phyloP scores from a whole-genome alignment of 2,888 invertebrate genomes.

The Galerucella pusilla region DNA sequence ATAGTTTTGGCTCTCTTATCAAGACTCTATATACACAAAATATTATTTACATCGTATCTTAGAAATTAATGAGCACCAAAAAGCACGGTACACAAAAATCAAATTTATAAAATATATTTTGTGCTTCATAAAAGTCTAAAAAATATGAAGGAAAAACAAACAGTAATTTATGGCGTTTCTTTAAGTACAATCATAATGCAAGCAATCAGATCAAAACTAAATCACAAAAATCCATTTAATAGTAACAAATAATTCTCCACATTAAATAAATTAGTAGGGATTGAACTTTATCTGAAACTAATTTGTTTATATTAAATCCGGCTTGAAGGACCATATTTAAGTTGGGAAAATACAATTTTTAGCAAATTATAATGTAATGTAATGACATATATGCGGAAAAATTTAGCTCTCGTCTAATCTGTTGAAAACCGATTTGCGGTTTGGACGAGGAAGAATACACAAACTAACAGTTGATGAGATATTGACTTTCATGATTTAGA shows the following conservation, averaged over 20 bases:
- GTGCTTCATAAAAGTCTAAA: background rate
- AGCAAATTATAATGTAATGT: no score
- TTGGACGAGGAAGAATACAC: no score
- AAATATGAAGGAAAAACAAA: background rate
- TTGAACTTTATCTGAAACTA: background rate
- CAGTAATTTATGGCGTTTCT: background rate
- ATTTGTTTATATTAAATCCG: background rate
- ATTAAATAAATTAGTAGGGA: background rate
- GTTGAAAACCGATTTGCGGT: no score
- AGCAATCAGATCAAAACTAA: conserved; percentile 17
- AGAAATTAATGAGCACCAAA: conserved; percentile 31
- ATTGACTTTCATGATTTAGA: no score
- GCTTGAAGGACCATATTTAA: background rate
- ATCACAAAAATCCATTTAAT: background rate
- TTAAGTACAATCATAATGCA: conserved; percentile 7
- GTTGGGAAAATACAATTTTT: no score
- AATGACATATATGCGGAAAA: no score
- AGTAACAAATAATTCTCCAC: background rate
- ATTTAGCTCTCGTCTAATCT: no score
- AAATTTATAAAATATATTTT: conserved; percentile 26
- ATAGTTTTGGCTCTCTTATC: conserved; percentile 1
- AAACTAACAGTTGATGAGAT: no score
- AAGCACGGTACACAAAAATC: conserved; percentile 21
- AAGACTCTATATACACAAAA: conserved; percentile 27
- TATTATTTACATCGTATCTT: conserved; percentile 28